Evolutionary conservation across 2,113 vertebrate genomes (phyloP).

Genomic region (Baryphthengus martii): DNA sequence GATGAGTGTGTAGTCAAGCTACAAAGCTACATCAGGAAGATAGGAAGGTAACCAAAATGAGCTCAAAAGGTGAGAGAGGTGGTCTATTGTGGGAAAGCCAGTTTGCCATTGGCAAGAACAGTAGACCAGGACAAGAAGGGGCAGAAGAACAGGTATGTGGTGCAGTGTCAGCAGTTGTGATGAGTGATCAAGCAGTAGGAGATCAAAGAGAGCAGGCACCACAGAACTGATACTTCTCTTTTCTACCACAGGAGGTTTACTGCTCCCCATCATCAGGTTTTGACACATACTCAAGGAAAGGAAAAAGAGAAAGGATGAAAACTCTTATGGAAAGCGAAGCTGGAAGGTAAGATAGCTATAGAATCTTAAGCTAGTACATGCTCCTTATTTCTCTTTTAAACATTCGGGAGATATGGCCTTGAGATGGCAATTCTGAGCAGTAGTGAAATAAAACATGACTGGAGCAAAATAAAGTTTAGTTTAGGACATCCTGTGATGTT

Average conservation of each 20-base stretch:
- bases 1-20: neutral
- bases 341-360: neutral
- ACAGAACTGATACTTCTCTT: neutral
- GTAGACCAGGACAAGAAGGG: neutral
- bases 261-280: neutral
- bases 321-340: neutral
- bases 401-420: neutral
- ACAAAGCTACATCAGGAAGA: fast-evolving
- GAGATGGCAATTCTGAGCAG: neutral
- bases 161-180: fast-evolving
- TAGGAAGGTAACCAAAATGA: neutral
- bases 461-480: neutral
- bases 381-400: neutral
- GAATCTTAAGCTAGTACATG: neutral
- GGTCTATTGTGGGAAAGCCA: neutral
- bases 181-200: neutral
- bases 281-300: neutral
- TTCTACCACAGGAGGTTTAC: neutral
- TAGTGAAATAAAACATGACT: neutral
- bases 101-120: neutral
- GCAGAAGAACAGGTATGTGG: neutral
- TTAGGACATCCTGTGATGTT: neutral
- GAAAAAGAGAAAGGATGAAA: neutral
- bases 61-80: neutral
- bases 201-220: neutral